phyloP scores from a whole-genome alignment of 2,797 vertebrate genomes.

The Schizothorax lantsangensis region DNA sequence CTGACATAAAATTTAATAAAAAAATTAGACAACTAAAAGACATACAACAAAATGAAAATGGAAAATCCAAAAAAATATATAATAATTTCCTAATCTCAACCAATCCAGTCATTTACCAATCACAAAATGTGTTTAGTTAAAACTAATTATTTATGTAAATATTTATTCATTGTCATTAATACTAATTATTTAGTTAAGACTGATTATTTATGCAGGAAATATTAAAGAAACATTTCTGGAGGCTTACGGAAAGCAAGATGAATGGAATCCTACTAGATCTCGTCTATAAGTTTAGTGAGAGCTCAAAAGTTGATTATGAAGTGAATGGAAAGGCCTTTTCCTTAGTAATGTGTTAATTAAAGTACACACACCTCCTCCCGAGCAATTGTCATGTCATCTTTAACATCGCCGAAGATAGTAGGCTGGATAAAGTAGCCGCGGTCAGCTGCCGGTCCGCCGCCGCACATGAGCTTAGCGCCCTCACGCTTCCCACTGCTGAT shows the following conservation, averaged over 20 bases:
- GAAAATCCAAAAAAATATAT: too few species aligned
- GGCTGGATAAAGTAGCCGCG: slow-evolving; percentile 96
- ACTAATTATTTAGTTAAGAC: not conserved
- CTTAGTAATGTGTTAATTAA: not conserved
- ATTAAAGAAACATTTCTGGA: not conserved
- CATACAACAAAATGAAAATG: not conserved
- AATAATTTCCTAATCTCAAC: not conserved
- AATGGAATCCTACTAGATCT: not conserved
- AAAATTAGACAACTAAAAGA: not conserved
- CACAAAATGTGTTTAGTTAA: not conserved
- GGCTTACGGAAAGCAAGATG: too few species aligned
- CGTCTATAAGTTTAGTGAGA: not conserved
- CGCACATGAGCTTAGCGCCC: slow-evolving; percentile 93
- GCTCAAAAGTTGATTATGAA: not conserved
- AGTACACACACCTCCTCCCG: slow-evolving; percentile 87
- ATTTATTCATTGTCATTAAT: not conserved
- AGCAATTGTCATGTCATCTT: slow-evolving; percentile 94
- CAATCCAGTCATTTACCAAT: not conserved
- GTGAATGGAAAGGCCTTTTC: not conserved
- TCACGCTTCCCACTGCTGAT: slow-evolving; percentile 88
- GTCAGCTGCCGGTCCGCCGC: slow-evolving; percentile 87
- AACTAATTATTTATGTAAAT: not conserved
- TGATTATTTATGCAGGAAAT: not conserved
- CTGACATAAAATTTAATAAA: not conserved
- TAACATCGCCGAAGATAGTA: slow-evolving; percentile 92